Base-by-base conservation (phyloP, 2,113 vertebrate species). In the Gallinago media region DNA sequence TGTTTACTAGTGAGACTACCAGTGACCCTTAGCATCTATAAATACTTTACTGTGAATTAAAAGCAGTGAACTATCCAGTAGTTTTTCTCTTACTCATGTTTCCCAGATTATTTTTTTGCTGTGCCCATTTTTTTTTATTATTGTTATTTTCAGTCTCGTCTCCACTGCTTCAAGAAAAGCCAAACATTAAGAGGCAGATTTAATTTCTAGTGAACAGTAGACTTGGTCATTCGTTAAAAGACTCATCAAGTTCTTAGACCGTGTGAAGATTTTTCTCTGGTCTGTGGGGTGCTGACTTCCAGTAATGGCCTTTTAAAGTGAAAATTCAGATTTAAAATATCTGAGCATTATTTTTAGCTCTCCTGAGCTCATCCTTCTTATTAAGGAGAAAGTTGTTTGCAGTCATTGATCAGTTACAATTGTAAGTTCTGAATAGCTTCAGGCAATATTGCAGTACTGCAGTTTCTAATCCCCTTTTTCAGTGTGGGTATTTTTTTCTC, bases 21-120 rank as follows among this genome's bases (percentile, higher is more conserved):
- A 83, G 73, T 94, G 94, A 95, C 92, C 96, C 94, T 93, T 91
- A 90, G 58, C 85, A 89, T 95, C 85, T 93, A 88, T 95, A 97
- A 95, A 95, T 96, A 89, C 95, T 68, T 71, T 29, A 61, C 54
- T 66, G 79, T 92, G 92, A 94, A 92, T 96, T 97, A 89, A 96
- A 94, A 94, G 52, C 61, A 58, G 49, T 20, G 31, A 80, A 62
- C n/a, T 94, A 9, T 65, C 80, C 85, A 81, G 76, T 58, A 75
- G 73, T 92, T 93, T 93, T 81, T 92, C 21, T 91, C 65, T 84
- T 92, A 50, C 34, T 91, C 44, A 25, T 90, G 67, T 93, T 96
- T 86, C 79, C 34, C 23, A 68, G 52, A 31, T 38, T 46, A 9
- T 16, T 61, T 85, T 75, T 49, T 62, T 63, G 12, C 15, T 84